Conservation (phyloP, 2,888 invertebrate genomes). For the Acleris emargana region DNA sequence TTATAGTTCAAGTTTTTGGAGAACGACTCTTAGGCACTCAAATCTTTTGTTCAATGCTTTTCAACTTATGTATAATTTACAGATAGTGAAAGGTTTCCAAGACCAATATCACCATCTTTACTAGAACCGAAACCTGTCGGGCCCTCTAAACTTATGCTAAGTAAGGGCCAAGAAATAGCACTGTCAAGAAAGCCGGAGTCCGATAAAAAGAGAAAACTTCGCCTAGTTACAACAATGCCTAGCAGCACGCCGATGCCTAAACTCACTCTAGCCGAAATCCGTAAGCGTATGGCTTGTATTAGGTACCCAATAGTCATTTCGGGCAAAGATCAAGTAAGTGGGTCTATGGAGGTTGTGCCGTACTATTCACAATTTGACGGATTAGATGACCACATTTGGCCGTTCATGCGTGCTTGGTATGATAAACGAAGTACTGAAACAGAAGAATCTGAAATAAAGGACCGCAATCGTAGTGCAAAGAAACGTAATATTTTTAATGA, state of each 20-base stretch:
- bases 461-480: background rate
- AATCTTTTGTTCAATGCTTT: too few species aligned
- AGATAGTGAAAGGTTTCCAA: conserved; percentile 4
- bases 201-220: conserved; percentile 42
- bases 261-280: conserved; percentile 61
- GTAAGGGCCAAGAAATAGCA: conserved; percentile 44
- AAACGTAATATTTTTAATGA: background rate
- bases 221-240: conserved; percentile 49
- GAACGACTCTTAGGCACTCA: too few species aligned
- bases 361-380: conserved; percentile 61
- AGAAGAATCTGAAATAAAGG: background rate
- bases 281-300: conserved; percentile 54
- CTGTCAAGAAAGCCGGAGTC: conserved; percentile 30
- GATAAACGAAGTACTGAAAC: conserved; percentile 27
- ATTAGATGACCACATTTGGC: conserved; percentile 66
- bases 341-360: conserved; percentile 49
- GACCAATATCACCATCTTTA: background rate
- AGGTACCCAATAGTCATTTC: conserved; percentile 65
- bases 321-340: conserved; percentile 65
- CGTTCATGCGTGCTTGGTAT: conserved; percentile 68
- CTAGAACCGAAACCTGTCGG: conserved; percentile 45
- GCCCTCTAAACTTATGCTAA: conserved; percentile 53
- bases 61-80: background rate
- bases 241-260: conserved; percentile 43
- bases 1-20: too few species aligned